Evolutionary conservation across 2,888 invertebrate species (phyloP), one percentile per base, ranked within the genome.

Genomic region (Drosophila conformis): DNA sequence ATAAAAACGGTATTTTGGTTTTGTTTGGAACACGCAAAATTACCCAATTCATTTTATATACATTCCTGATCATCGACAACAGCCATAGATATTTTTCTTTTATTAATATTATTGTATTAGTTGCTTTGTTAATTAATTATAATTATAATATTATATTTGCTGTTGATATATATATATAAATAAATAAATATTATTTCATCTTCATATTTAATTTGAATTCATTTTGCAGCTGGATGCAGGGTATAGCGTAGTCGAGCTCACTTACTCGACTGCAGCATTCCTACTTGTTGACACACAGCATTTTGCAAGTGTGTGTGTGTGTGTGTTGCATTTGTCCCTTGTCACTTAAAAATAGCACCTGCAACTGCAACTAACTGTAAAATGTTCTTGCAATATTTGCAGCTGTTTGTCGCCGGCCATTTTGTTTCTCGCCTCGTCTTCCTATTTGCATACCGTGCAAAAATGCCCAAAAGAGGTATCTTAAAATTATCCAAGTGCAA

Each of bases 371-470:
- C 68, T 15, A 57, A 40, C 29, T 40, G 40, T 72, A 69, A 35
- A 54, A 54, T 86, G 88, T 83, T 82, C 82, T 85, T 85, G 88
- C 90, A 89, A 87, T 86, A 89, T 87, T 86, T 86, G 82, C 85
- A 77, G 80, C 90, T 80, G 89, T 84, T 87, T 82, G 89, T 74
- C 75, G 78, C 73, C 77, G 70, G 76, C 82, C 73, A 74, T 76
- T 71, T 81, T 83, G 68, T 74, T 68, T 56, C 72, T 33, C 27
- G 27, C 53, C 57, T 62, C 2, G 4, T 46, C 46, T 15, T 51
- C 49, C 54, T 35, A 54, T 54, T 61, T n/a, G 27, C 38, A 38
- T 56, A 15, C 56, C n/a, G 38, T 56, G 4, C 15, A 15, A 46
- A 25, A 25, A 2, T 25, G 0, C 8, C 4, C 25, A 15, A 46